These are phyloP conservation scores for Proisotoma minuta DNA, from an alignment of 2,888 invertebrate genomes.

Conservation along the genomic window DNA sequence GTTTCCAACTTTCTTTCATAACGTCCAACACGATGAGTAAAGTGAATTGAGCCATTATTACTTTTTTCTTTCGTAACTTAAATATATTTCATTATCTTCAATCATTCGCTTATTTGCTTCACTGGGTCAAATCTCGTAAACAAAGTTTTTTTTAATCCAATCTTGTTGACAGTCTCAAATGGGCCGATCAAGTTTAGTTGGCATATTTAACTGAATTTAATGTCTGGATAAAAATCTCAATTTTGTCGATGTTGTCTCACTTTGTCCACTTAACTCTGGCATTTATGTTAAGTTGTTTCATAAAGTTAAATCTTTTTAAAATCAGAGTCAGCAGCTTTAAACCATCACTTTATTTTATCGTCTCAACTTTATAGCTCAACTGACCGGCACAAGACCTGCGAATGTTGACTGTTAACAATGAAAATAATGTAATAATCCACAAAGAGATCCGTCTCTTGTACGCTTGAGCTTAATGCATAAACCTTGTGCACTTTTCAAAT, in stretches of 20 bases:
- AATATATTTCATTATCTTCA: no score
- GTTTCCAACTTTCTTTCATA: neutral
- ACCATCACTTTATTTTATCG: neutral
- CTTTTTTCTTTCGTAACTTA: no score
- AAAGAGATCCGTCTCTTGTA: neutral
- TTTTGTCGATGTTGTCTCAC: neutral
- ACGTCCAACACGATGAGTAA: neutral
- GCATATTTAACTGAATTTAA: no score
- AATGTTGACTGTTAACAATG: neutral
- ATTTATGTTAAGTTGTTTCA: neutral
- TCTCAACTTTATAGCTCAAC: neutral
- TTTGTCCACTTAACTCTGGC: neutral
- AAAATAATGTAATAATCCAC: conserved; percentile 5
- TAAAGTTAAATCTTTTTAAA: no score
- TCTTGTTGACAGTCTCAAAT: no score
- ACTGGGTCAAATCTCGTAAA: no score
- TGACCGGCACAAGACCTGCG: neutral
- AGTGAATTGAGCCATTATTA: no score
- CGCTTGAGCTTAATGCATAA: neutral
- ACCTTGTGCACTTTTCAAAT: neutral
- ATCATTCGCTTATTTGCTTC: no score
- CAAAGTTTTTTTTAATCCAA: no score
- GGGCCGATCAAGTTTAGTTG: no score
- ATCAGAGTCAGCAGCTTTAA: neutral
- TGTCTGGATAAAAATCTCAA: no score